Conservation (phyloP, 1,140 invertebrate genomes). For the Augochlora pura region DNA sequence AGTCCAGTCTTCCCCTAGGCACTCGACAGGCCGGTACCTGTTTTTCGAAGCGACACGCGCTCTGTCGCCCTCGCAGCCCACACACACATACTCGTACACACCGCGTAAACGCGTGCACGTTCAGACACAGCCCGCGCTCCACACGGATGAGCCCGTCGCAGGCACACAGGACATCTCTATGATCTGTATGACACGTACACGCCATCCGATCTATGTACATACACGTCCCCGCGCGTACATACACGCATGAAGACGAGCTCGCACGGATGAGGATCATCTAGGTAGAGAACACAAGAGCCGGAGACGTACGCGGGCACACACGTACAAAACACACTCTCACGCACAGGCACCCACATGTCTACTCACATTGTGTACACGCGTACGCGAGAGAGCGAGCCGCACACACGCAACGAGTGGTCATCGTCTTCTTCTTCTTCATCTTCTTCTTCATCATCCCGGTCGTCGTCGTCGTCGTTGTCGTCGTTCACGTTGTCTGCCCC, state of each 20-base stretch:
- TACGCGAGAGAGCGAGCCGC: constrained; percentile 59
- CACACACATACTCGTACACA: constrained; percentile 1
- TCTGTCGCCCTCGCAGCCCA: constrained; percentile 53
- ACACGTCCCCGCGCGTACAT: neutral
- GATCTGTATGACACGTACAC: too few species aligned
- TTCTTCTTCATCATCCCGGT: neutral
- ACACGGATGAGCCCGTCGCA: neutral
- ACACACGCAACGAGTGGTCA: constrained; percentile 43
- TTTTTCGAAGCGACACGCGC: constrained; percentile 61
- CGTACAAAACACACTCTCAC: constrained; percentile 15
- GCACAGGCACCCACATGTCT: constrained; percentile 58
- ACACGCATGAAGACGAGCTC: neutral
- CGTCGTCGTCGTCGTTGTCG: constrained; percentile 4
- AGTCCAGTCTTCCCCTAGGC: constrained; percentile 78
- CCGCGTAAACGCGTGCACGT: neutral
- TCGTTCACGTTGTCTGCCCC: neutral
- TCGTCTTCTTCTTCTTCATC: constrained; percentile 17
- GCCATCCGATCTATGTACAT: neutral
- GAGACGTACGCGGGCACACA: constrained; percentile 12
- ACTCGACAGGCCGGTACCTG: constrained; percentile 75
- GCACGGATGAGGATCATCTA: constrained; percentile 1
- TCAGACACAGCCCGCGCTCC: neutral
- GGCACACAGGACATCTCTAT: neutral
- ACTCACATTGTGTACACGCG: constrained; percentile 50
- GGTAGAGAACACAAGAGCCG: neutral